Base-by-base conservation (phyloP, 2,888 invertebrate genomes). In the Stegana nigrithorax region DNA sequence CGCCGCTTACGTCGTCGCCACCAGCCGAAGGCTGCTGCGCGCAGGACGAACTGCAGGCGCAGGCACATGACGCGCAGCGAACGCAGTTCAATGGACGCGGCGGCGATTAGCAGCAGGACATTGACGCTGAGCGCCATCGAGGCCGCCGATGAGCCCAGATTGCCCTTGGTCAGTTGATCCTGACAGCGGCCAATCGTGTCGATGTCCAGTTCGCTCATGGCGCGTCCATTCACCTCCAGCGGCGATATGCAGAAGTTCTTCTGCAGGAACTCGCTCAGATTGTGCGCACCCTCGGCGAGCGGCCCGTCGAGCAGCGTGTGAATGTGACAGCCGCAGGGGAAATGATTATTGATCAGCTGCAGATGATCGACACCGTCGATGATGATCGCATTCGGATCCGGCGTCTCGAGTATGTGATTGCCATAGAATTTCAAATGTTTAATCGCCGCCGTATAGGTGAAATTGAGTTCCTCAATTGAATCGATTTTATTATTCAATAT, bases 221-320 rank as follows among this genome's bases (percentile, higher is more conserved):
- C 89, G 68, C 91, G 89, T 0, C 94, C 94, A 70, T 94, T 93
- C 69, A 92, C 90, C 83, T 93, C 93, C 73, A 94, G 87, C 63
- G 95, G 94, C 17, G 94, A 94, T 81, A 95, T 94, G 87, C 95
- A 95, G 84, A 89, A 93, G 85, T 95, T 95, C 74, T 90, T 91
- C 62, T 90, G 88, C 65, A 91, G 87, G 79, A 93, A 93, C 64
- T 91, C 90, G 63, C 86, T 85, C 56, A 87, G 86, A 47, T 88
- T 87, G 70, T 88, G 84, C 66, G 90, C 89, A 25, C 89, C 89
- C 79, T 92, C 89, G 21, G 91, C 92, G 67, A 94, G 86, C 36
- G 93, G 92, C 67, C 93, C 92, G 61, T 91, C 90, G 59, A 94
- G 87, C 29, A 95, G 89, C 62, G 92, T 90, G 78, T 92, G 92